Conservation (phyloP, 2,797 vertebrate genomes). For the Halcyon chelicuti region DNA sequence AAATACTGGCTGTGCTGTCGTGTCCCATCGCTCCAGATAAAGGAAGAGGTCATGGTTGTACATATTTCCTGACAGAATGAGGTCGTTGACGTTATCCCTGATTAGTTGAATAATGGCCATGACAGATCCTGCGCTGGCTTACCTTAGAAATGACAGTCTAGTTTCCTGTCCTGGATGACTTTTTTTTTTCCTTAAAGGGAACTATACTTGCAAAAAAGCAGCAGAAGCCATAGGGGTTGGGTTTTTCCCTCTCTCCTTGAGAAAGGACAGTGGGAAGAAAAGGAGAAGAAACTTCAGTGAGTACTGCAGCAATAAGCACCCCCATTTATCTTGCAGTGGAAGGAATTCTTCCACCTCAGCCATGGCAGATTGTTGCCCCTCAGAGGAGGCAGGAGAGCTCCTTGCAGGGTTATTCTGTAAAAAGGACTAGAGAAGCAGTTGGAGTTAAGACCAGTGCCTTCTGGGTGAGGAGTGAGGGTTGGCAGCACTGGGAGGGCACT, state of each 20-base stretch:
- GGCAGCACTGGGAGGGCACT: background rate
- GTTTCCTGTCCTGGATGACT: background rate
- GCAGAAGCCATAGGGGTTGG: background rate
- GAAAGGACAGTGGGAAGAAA: background rate
- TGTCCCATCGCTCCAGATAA: conserved; percentile 37
- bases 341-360: background rate
- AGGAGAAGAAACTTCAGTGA: background rate
- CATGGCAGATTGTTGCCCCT: background rate
- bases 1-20: conserved; percentile 20
- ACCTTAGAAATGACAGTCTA: conserved; percentile 28
- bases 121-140: conserved; percentile 44
- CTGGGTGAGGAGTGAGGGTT: background rate
- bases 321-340: background rate
- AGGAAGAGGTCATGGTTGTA: conserved; percentile 60
- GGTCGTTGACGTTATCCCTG: conserved; percentile 40
- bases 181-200: conserved; percentile 3
- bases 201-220: background rate
- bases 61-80: conserved; percentile 72
- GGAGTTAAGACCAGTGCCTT: background rate
- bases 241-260: background rate
- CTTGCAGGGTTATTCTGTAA: background rate
- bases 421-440: rapidly evolving
- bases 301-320: background rate
- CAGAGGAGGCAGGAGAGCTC: background rate
- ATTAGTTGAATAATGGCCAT: conserved; percentile 68